Base-by-base conservation (phyloP, 2,888 invertebrate species). In the Didymodactylos carnosus region DNA sequence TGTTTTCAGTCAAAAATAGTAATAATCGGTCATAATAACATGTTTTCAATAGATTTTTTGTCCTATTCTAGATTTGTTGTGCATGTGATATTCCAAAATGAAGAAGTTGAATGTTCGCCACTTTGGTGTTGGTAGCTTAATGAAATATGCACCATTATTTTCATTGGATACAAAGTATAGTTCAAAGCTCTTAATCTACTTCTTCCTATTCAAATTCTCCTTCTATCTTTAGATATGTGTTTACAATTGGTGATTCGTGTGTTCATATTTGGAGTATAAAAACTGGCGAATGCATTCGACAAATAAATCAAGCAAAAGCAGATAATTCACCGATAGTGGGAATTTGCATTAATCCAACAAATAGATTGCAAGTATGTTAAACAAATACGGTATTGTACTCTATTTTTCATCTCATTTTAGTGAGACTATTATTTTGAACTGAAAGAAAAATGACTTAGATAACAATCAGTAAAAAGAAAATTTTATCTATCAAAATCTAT, bases 271-370 rank as follows among this genome's bases (percentile, higher is more conserved):
- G 53, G 53, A 62, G 27, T 35, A 35, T 62, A 16, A 35, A 62
- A 62, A 62, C 53, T 35, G 53, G 53, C 7, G 53, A 62, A 62
- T 62, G 53, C 35, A 16, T 62, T 35, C 27, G 53, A 62, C 10
- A 29, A 62, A 62, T 62, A 29, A 62, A 62, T 19, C 14, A 62
- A 8, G n/a, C 16, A 25, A 25, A n/a, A 23, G 13, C 4, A 29
- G 53, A 62, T 35, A 27, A 62, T 35, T 35, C 27, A 62, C 13
- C 14, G 39, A 74, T 74, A 25, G 51, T 35, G 23, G 39, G 43
- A 4, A 41, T 71, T 25, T 39, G 71, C 8, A 27, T 74, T 5
- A 74, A 74, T 71, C 74, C 74, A 19, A 70, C 27, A 27, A 74
- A 74, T 46, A 49, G 71, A 46, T 71, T 62, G 19, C 74, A 74